phyloP scores from a whole-genome alignment of 2,888 invertebrate genomes.

The Phortica okadai region DNA sequence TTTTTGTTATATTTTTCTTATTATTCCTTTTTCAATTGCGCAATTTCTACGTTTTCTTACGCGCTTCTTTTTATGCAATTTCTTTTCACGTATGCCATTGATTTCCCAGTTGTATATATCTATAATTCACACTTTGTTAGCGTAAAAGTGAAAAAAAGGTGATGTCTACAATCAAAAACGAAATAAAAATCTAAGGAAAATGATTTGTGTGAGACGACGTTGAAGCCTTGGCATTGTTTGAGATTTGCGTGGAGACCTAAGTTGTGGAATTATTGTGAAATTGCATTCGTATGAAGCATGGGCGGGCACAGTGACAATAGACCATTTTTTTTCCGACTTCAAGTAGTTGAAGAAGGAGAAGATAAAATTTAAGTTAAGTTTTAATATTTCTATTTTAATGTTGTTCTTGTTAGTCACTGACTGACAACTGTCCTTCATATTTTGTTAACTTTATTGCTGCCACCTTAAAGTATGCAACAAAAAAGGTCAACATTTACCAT shows the following conservation, averaged over 20 bases:
- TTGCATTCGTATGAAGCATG: neutral
- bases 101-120: conserved; percentile 61
- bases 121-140: conserved; percentile 48
- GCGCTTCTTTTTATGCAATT: conserved; percentile 6
- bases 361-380: neutral
- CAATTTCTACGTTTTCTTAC: neutral
- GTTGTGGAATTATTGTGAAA: conserved; percentile 28
- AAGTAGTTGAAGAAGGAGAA: neutral
- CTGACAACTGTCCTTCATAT: too few species aligned
- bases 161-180: neutral
- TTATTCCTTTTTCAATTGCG: neutral
- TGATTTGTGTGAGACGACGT: neutral
- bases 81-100: conserved; percentile 56
- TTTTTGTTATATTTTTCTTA: neutral
- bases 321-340: neutral
- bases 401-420: too few species aligned
- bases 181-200: neutral
- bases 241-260: conserved; percentile 11
- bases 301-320: neutral
- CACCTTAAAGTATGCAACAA: neutral
- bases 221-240: conserved; percentile 23
- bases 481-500: neutral
- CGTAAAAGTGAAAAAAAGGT: conserved; percentile 17
- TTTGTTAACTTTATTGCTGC: neutral
- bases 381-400: too few species aligned